Base-by-base conservation (phyloP, 2,113 vertebrate species). In the Ophiodon elongatus region DNA sequence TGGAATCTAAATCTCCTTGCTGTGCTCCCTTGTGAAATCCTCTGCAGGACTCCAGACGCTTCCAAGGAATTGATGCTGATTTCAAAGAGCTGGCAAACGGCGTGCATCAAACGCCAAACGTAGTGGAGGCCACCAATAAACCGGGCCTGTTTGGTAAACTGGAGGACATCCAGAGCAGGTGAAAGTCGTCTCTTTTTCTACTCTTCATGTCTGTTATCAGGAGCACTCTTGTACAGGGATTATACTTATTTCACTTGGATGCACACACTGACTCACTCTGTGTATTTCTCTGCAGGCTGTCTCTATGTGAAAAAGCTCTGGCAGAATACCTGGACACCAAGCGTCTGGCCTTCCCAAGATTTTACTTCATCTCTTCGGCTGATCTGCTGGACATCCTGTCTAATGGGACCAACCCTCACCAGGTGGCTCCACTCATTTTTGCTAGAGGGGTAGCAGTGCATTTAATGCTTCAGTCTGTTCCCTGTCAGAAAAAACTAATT, bases 311-410 rank as follows among this genome's bases (percentile, higher is more conserved):
- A 93, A 99, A 99, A 86, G 98, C 98, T 78, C 92, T 99, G 92
- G 93, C 96, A 25, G 97, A 99, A 74, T 98, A 99, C 88, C 93
- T 99, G 84, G 98, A 99, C 87, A 97, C 95, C 84, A 99, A 99
- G 87, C 95, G 97, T 15, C 91, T 99, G 72, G 96, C 97, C 33
- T 99, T 99, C 83, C 98, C 98, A 41, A 95, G 98, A 13, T 99
- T 99, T 93, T 99, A 98, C 91, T 99, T 99, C 89, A 96, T 99
- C 88, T 99, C 98, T 13, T 99, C 98, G n/a, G 96, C 97, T 8
- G 98, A 99, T 91, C 93, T 99, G 62, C 86, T 99, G 88, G 97
- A 99, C 92, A 98, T 99, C 87, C 95, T 99, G 76, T 99, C 98
- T 83, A 98, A 98, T 0, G 96, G 98, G 83, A 99, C 97, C 77